Base-by-base conservation (phyloP, 1,140 invertebrate species). In the Drosophila albomicans region DNA sequence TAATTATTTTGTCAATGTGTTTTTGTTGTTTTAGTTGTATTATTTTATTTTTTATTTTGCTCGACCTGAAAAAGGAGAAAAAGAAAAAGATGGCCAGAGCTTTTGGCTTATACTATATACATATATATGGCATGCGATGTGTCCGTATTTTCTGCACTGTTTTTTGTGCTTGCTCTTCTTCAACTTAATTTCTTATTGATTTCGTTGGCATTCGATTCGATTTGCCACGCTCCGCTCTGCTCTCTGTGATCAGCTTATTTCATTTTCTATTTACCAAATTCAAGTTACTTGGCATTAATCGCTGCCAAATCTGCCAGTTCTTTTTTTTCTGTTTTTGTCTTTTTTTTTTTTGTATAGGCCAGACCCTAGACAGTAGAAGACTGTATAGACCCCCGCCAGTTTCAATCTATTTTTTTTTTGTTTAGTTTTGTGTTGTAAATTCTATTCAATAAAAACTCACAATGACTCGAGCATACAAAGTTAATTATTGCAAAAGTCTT, bases 1-100 rank as follows among this genome's bases (percentile, higher is more conserved):
- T 87, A 87, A 87, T 86, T 87, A 87, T 86, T 80, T 87, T 87
- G 79, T 86, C 82, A 86, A 86, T 86, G 78, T 68, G 56, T 59
- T 59, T 52, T 59, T 38, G 8, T 38, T 38, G 7, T 25, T 25
- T 25, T 25, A 25, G 20, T 25, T 25, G 20, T 4, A 25, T 25
- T 25, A 3, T 25, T 25, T 25, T 4, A 25, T 38, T 38, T 38
- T 38, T 38, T 38, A 7, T 32, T 67, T 72, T 49, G 35, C 16
- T 48, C 64, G 66, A 70, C 75, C 56, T 67, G 41, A 68, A 62
- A 69, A 81, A 61, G 11, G 30, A 32, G 7, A 32, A 7, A 54
- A 20, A 20, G 62, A 51, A 35, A 62, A 49, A 28, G 20, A 54
- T 16, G 35, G 35, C 57, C 13, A 48, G 52, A n/a, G 57, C 41